Evolutionary conservation across 2,797 vertebrate species (phyloP).

Genomic region (Tympanoctomys barrerae): DNA sequence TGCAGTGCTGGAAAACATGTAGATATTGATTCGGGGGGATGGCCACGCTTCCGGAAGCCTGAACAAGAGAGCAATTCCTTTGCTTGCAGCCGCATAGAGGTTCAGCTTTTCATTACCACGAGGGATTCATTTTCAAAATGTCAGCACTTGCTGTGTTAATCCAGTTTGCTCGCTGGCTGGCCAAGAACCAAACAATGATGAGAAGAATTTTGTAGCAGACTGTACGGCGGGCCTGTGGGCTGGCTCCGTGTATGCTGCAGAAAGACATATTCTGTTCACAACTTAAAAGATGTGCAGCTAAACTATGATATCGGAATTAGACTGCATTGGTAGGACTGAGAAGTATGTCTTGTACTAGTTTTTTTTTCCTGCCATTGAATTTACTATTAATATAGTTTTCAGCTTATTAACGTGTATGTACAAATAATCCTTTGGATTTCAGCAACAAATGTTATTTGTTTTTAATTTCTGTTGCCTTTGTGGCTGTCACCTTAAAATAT

Average conservation of each 20-base stretch:
- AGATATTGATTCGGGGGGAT: background rate
- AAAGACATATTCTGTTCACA: background rate
- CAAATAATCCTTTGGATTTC: constrained; percentile 45
- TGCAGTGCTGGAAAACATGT: background rate
- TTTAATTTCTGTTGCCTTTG: constrained; percentile 65
- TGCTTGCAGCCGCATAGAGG: background rate
- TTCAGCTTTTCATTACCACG: constrained; percentile 9
- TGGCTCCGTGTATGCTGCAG: background rate
- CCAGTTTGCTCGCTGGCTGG: background rate
- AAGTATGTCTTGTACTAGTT: background rate
- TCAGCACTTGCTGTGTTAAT: constrained; percentile 16
- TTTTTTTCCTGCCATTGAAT: constrained; percentile 20
- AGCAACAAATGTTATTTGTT: constrained; percentile 80
- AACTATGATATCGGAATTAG: background rate
- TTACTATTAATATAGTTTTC: constrained; percentile 6
- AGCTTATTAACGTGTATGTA: constrained; percentile 44
- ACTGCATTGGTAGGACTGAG: background rate
- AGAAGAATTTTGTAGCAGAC: constrained; percentile 6
- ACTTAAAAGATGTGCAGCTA: background rate
- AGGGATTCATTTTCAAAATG: constrained; percentile 23
- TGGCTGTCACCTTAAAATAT: constrained; percentile 77
- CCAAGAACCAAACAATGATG: background rate
- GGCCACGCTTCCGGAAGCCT: background rate
- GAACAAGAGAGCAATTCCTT: constrained; percentile 23
- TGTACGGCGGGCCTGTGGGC: background rate